Base-by-base conservation (phyloP, 2,113 vertebrate species). In the Leucoraja erinaceus region DNA sequence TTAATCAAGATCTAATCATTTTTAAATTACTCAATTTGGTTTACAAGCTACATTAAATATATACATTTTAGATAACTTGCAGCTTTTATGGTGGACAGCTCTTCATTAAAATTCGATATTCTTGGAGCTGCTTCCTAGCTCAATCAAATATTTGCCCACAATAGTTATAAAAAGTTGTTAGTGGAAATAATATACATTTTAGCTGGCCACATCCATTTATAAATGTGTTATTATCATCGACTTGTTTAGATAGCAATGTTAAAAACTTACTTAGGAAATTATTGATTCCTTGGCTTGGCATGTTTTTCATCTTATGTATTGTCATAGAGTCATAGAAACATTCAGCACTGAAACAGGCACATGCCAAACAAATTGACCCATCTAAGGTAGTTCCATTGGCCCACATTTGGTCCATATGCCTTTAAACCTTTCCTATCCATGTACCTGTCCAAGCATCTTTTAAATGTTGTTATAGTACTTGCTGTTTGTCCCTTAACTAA, bases 11-110 rank as follows among this genome's bases (percentile, higher is more conserved):
- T n/a, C 8, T 28, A 86, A 86, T n/a, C 56, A 86, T 16, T 86
- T 31, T 86, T 7, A 31, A 86, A 86, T 86, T 86, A 86, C 83
- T 25, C 20, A 86, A 86, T 86, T 86, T 63, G 63, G 56, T 31
- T 86, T 16, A 2, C 20, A 83, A 3, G 11, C 11, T 63, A 31
- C 5, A n/a, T 61, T 86, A 61, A 61, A 63, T 61, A 86, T 16
- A 61, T 0, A 86, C 61, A 63, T n/a, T 59, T 63, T 31, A 31
- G 56, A 63, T 86, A 63, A 61, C n/a, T 61, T 86, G 59, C 61
- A 59, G 83, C 31, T n/a, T 31, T 31, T 10, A 18, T 61, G 56
- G 59, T 31, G 28, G 8, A 56, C 61, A 11, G 83, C 12, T 86
- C 56, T 84, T 61, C 83, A 63, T n/a, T 31, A 86, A 63, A n/a